Evolutionary conservation across 2,888 invertebrate species (phyloP).

Genomic region (Nowickia ferox): DNA sequence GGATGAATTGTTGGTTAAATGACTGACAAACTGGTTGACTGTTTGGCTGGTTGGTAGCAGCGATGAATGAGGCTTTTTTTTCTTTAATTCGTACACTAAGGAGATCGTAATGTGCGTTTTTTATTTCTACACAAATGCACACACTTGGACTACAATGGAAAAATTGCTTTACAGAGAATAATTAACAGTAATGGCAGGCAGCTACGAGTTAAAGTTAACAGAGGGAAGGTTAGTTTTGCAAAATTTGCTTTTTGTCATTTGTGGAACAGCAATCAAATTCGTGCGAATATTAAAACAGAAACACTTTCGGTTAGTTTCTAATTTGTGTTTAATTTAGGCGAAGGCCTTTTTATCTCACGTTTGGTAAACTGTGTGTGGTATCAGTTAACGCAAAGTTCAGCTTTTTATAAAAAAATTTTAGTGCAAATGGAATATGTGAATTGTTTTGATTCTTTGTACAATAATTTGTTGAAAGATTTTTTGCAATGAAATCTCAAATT

Average conservation of each 20-base stretch:
- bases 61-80: conserved; percentile 46
- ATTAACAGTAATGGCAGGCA: conserved; percentile 57
- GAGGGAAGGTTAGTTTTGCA: conserved; percentile 40
- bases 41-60: conserved; percentile 21
- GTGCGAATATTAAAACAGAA: background rate
- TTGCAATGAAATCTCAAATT: too few relatives aligned
- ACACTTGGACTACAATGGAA: conserved; percentile 67
- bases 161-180: conserved; percentile 71
- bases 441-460: too few relatives aligned
- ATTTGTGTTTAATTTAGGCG: too few relatives aligned
- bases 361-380: too few relatives aligned
- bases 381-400: too few relatives aligned
- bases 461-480: too few relatives aligned
- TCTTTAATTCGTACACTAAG: conserved; percentile 38
- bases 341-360: too few relatives aligned
- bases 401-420: too few relatives aligned
- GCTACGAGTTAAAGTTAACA: conserved; percentile 10
- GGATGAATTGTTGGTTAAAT: conserved; percentile 48
- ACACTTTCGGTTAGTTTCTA: background rate
- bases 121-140: conserved; percentile 42
- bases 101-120: conserved; percentile 47
- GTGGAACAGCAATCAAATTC: too few relatives aligned
- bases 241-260: background rate
- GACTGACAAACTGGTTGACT: conserved; percentile 47
- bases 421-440: too few relatives aligned